These are phyloP conservation scores for Microctenopoma stevenorrisi DNA, from an alignment of 2,797 vertebrate species.

Conservation along the genomic window DNA sequence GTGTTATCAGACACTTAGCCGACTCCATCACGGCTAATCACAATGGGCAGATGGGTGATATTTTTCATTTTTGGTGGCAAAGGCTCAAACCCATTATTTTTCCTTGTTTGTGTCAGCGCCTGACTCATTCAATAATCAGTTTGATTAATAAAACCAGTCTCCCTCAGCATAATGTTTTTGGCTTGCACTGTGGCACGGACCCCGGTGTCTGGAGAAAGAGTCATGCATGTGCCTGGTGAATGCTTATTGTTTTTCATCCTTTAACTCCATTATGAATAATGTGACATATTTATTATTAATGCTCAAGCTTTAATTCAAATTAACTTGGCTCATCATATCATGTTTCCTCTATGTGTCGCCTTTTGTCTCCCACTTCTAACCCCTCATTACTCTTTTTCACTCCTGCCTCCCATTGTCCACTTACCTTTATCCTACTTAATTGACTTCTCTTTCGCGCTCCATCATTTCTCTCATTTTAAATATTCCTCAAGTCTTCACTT, in stretches of 20 bases:
- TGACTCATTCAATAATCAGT: slow-evolving; percentile 76
- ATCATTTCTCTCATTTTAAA: slow-evolving; percentile 59
- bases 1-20: slow-evolving; percentile 73
- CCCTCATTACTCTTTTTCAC: slow-evolving; percentile 42
- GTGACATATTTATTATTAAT: slow-evolving; percentile 65
- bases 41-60: slow-evolving; percentile 74
- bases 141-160: slow-evolving; percentile 77
- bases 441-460: slow-evolving; percentile 40
- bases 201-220: slow-evolving; percentile 37
- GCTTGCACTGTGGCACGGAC: slow-evolving; percentile 40
- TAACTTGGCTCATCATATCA: slow-evolving; percentile 52
- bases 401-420: slow-evolving; percentile 39
- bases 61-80: slow-evolving; percentile 76
- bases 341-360: slow-evolving; percentile 52
- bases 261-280: slow-evolving; percentile 50
- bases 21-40: slow-evolving; percentile 71
- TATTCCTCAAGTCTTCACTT: slow-evolving; percentile 65
- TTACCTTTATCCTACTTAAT: slow-evolving; percentile 48
- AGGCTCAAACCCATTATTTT: slow-evolving; percentile 71
- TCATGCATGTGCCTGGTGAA: slow-evolving; percentile 27
- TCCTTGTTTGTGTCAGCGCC: slow-evolving; percentile 71
- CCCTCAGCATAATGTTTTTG: slow-evolving; percentile 58
- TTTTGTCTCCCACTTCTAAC: slow-evolving; percentile 43
- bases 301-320: slow-evolving; percentile 63
- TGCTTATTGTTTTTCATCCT: slow-evolving; percentile 41